Conservation (phyloP, 2,113 vertebrate genomes). For the Thymallus thymallus region DNA sequence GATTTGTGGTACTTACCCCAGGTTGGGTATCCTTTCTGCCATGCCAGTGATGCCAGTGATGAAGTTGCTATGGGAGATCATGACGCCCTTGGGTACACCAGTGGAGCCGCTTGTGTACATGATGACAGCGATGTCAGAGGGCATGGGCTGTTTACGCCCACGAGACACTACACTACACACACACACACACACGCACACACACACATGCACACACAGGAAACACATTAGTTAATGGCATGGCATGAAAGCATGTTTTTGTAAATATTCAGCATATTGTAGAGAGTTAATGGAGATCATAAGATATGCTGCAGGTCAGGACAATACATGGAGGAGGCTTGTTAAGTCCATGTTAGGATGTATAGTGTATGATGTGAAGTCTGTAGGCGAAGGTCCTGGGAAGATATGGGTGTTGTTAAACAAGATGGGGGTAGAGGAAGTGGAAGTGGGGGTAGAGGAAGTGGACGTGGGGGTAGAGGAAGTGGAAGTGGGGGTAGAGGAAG, state of each 20-base stretch:
- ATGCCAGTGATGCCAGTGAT: conserved; percentile 90
- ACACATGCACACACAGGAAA: conserved; percentile 4
- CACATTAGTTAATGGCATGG: not conserved
- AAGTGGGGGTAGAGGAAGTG: not conserved
- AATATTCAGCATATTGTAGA: too few relatives aligned
- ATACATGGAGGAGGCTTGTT: too few relatives aligned
- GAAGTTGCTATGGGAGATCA: conserved; percentile 94
- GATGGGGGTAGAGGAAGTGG: not conserved
- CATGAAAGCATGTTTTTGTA: not conserved
- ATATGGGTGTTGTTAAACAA: not conserved
- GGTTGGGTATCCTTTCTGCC: conserved; percentile 84
- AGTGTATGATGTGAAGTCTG: too few relatives aligned
- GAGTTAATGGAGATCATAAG: not conserved
- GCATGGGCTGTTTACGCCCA: conserved; percentile 65
- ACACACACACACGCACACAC: too few relatives aligned
- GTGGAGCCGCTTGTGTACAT: conserved; percentile 99
- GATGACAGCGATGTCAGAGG: conserved; percentile 88
- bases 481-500: not conserved
- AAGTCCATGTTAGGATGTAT: too few relatives aligned
- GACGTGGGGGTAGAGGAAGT: not conserved
- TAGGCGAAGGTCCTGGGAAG: not conserved
- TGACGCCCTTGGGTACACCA: conserved; percentile 91
- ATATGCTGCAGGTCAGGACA: too few relatives aligned
- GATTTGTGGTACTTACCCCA: conserved; percentile 71
- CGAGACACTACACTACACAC: conserved; percentile 57